Evolutionary conservation across 2,888 invertebrate species (phyloP), one percentile per base, ranked within the genome.

Genomic region (Drosophila atripex): DNA sequence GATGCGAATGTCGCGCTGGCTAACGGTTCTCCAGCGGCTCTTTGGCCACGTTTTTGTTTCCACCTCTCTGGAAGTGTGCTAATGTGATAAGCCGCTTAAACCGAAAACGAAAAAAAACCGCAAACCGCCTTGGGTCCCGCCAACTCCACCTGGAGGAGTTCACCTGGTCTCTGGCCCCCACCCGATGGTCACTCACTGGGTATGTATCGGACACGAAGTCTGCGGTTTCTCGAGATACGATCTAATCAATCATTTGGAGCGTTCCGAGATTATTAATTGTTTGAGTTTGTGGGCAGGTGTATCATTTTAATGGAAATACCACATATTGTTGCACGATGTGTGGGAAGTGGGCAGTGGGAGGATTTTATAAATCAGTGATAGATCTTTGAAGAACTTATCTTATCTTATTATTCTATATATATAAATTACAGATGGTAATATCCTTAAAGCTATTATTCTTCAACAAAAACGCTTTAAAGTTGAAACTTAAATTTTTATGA

Each of bases 51-150:
- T 52, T 30, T 30, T 43, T 21, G 30, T 53, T 28, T 30, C 25
- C 43, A 38, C 52, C 23, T 25, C 5, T 35, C 51, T 39, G 51
- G 41, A 70, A 70, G 69, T 70, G 69, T 70, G 69, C 70, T 70
- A 70, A 70, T 70, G 69, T 70, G 69, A 70, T 70, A 70, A 68
- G 59, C 69, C 64, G 64, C 64, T 64, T 70, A 46, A 56, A 56
- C 65, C 65, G 46, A 60, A 61, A 41, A 5, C 35, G n/a, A 35
- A 12, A 4, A n/a, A 35, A 12, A 41, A 41, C 18, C 18, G 39
- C 16, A 18, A 66, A 50, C 70, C 53, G 59, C 60, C 47, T 50
- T 69, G 49, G 39, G 46, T 35, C 61, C 39, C 46, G 23, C 28
- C 51, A 23, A 35, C 25, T 21, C 55, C 38, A 14, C 41, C 38